Evolutionary conservation across 2,113 vertebrate species (phyloP), one percentile per base, ranked within the genome.

Genomic region (Gracilinanus agilis): DNA sequence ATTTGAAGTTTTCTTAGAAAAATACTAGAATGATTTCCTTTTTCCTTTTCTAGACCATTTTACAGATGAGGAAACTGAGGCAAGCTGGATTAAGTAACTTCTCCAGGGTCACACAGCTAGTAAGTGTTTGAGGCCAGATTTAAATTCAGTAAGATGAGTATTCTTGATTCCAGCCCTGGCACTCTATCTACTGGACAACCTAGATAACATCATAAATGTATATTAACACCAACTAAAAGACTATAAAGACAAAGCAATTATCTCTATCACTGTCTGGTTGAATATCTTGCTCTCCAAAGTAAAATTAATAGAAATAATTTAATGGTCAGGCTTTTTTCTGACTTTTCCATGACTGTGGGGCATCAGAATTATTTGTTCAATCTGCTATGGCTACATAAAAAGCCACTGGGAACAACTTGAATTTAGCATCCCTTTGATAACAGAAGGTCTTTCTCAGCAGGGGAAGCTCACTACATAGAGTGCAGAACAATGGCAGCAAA

Each of bases 241-340:
- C 27, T 61, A 92, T 96, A 94, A 93, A 75, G 89, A 91, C 55
- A 97, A 44, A 97, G 9, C 53, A 97, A 94, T 94, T 97, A 93
- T 91, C 95, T 97, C 61, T 92, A n/a, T 93, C 92, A 90, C 49
- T 55, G 53, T 90, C 92, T 92, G 97, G 91, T 93, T 89, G 54
- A 93, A 91, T 94, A 94, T 1, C 4, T 96, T 93, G 55, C 90
- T 93, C 55, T 83, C 95, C 11, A 49, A 93, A 96, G 95, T 54
- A 56, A 97, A 97, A 97, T 95, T 95, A 97, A 94, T 96, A 96
- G 67, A 40, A 89, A 95, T 94, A 88, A 97, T 95, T 97, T 96
- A 97, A 95, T 92, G 61, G 88, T 96, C 96, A 97, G 90, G 96
- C 40, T 54, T 94, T 91, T 95, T 34, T 75, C 61, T 96, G 94